Conservation (phyloP, 1,140 invertebrate genomes). For the Scaptodrosophila lebanonensis region DNA sequence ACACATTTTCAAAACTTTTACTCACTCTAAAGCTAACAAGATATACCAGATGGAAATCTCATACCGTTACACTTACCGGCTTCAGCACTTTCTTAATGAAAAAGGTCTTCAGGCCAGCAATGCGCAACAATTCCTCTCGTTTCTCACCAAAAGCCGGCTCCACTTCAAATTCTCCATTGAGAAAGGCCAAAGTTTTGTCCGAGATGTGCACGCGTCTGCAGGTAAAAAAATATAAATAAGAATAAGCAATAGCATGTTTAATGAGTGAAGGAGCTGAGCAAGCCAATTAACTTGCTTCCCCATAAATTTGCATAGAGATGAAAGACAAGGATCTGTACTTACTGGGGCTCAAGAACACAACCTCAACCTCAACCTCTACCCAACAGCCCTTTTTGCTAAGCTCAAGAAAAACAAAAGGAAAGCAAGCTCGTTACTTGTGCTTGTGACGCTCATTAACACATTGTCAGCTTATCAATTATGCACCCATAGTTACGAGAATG, state of each 20-base stretch:
- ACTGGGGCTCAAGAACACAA: too few species aligned
- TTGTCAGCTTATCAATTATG: constrained; percentile 40
- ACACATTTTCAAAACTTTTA: too few species aligned
- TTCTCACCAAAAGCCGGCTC: constrained; percentile 94
- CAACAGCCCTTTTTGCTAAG: too few species aligned
- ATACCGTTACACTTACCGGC: constrained; percentile 81
- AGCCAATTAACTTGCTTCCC: neutral
- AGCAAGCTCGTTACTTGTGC: constrained; percentile 37
- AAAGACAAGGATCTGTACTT: too few species aligned
- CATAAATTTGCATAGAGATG: constrained; percentile 55
- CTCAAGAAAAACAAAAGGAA: neutral
- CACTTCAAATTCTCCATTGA: constrained; percentile 96
- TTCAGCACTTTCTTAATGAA: constrained; percentile 92
- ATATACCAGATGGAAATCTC: too few species aligned
- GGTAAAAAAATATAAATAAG: neutral
- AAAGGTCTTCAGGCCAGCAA: constrained; percentile 93
- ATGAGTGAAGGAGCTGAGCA: neutral
- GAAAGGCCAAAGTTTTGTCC: constrained; percentile 91
- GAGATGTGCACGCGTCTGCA: constrained; percentile 95
- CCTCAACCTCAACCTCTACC: too few species aligned
- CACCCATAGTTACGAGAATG: constrained; percentile 5
- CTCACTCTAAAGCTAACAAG: too few species aligned
- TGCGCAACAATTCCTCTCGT: constrained; percentile 89
- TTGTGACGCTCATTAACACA: constrained; percentile 4
- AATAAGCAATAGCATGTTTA: constrained; percentile 2